Evolutionary conservation across 2,113 vertebrate genomes (phyloP).

Genomic region (Mus musculus): DNA sequence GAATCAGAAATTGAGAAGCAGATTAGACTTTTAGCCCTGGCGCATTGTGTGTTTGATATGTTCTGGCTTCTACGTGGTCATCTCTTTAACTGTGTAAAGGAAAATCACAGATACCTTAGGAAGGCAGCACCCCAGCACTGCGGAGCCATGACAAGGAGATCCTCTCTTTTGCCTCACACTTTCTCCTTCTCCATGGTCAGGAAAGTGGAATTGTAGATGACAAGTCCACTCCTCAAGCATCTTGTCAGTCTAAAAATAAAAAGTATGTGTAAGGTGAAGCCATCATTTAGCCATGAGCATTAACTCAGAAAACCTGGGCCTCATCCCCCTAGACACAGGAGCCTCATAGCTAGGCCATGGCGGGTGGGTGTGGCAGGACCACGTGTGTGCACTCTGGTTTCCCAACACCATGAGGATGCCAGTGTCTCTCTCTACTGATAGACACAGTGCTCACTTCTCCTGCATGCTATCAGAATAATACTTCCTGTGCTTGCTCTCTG

Average conservation of each 20-base stretch:
- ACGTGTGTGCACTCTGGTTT: background rate
- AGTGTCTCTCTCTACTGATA: background rate
- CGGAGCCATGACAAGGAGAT: fast-evolving
- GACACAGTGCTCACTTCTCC: background rate
- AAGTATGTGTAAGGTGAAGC: background rate
- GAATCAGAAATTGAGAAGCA: background rate
- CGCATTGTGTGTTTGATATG: background rate
- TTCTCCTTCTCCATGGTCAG: background rate
- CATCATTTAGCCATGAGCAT: background rate
- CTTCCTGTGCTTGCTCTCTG: background rate
- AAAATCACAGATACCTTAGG: background rate
- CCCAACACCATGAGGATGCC: background rate
- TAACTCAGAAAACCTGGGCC: background rate
- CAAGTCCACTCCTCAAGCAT: background rate
- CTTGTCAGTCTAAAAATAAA: background rate
- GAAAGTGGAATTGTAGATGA: background rate
- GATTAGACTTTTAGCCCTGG: background rate
- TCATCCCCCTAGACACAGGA: background rate
- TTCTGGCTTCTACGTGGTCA: background rate
- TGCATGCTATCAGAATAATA: background rate
- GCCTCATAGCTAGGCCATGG: background rate
- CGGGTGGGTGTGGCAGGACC: background rate
- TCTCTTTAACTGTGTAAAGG: background rate
- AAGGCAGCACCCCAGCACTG: background rate
- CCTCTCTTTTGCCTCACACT: background rate